Evolutionary conservation across 2,797 vertebrate species (phyloP).

Genomic region (Trematomus bernacchii): DNA sequence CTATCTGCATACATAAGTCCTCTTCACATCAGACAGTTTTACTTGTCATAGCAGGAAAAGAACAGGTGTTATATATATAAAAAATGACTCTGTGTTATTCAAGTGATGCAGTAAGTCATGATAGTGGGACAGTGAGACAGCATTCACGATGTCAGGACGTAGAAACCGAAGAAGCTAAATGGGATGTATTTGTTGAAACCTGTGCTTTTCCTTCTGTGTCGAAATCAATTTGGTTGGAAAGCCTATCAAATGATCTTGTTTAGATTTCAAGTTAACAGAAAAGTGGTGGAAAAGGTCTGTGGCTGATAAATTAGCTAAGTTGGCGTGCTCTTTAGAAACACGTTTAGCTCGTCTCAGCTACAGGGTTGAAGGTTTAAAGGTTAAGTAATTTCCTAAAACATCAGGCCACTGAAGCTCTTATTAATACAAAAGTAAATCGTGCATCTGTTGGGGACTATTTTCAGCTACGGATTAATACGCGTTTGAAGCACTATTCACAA

Average conservation of each 20-base stretch:
- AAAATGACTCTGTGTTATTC: not conserved
- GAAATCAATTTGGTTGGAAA: not conserved
- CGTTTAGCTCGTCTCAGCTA: not conserved
- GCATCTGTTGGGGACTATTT: conserved; percentile 3
- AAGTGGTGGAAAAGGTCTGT: not conserved
- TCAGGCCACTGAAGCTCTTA: too few relatives aligned
- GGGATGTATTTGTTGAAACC: not conserved
- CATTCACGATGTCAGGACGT: not conserved
- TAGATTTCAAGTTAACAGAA: not conserved
- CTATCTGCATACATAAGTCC: not conserved
- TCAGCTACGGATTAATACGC: not conserved
- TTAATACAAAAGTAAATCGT: not conserved
- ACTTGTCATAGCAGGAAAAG: not conserved
- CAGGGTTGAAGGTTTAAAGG: too few relatives aligned
- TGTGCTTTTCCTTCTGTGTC: not conserved
- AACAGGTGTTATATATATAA: conserved; percentile 1
- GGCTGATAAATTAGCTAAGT: not conserved
- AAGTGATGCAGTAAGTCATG: not conserved
- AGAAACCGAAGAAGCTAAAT: not conserved
- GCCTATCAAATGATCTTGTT: not conserved
- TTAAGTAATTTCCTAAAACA: too few relatives aligned
- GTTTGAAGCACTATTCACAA: not conserved
- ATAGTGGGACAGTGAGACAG: not conserved
- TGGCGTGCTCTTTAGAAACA: not conserved
- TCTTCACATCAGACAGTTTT: conserved; percentile 6